These are phyloP conservation scores for Nettapus auritus DNA, from an alignment of 2,113 vertebrate species.

Conservation along the genomic window DNA sequence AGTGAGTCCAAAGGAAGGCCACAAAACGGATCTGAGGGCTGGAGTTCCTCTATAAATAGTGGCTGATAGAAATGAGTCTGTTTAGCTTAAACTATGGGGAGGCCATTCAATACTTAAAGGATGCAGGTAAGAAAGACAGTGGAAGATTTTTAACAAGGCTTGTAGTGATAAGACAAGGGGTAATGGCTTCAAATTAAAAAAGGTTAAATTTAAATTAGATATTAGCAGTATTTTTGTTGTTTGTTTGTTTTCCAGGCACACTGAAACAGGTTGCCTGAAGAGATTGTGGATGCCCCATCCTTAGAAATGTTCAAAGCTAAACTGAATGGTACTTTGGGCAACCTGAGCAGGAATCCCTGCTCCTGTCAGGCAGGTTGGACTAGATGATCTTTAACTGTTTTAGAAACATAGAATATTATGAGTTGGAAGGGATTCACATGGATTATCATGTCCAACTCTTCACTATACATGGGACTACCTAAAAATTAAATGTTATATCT, in stretches of 20 bases:
- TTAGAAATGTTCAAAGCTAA: not conserved
- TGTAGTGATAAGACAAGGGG: not conserved
- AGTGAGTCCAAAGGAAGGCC: not conserved
- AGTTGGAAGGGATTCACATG: not conserved
- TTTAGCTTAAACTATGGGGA: not conserved
- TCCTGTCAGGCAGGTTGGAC: not conserved
- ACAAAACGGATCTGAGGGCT: not conserved
- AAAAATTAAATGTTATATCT: not conserved
- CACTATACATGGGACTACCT: not conserved
- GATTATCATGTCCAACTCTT: not conserved
- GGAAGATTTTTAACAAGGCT: not conserved
- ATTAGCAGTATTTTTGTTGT: not conserved
- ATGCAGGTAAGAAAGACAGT: not conserved
- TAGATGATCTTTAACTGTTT: not conserved
- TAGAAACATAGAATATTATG: not conserved
- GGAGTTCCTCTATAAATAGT: not conserved
- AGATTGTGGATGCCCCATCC: not conserved
- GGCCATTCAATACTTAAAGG: not conserved
- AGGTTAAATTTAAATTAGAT: not conserved
- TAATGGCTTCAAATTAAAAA: not conserved
- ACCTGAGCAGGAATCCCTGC: not conserved
- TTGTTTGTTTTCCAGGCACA: not conserved
- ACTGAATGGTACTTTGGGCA: not conserved
- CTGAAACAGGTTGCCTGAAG: not conserved
- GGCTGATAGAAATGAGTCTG: not conserved